Base-by-base conservation (phyloP, 2,113 vertebrate genomes). In the Pteruthius melanotis region DNA sequence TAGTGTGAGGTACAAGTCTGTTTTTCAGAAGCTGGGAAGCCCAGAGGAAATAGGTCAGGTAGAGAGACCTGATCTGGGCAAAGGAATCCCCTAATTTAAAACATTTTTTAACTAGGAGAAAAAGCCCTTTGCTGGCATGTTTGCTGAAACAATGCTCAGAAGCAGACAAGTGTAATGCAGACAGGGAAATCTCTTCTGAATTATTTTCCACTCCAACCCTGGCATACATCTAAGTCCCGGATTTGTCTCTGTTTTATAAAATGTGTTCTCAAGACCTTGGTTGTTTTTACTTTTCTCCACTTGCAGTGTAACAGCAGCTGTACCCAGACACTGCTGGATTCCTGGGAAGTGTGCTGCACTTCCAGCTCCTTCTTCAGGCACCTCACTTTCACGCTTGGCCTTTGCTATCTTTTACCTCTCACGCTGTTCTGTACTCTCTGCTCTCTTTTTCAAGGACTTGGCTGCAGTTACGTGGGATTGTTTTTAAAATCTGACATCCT, bases 151-250 rank as follows among this genome's bases (percentile, higher is more conserved):
- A 15, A 31, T 79, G 28, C 33, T 65, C 45, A 70, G 45, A 80
- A 65, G 9, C 6, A 93, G 59, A 63, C 40, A 75, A 90, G 27
- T 65, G 26, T 53, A 91, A 82, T 39, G 27, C 37, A 72, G 83
- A 72, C 54, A 40, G 27, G 47, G 81, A 91, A 85, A 90, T 90
- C 26, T 83, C 74, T 65, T 56, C 53, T 63, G 59, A 77, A 91
- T 65, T 80, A 40, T 65, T 93, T 93, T 87, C 39, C 0, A 0
- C 37, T 91, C 35, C 39, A 35, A 0, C 52, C 53, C 71, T 90
- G 63, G 54, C 30, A 19, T 42, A 54, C 10, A 39, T 63, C 15
- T 93, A 74, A 90, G 70, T 54, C 84, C 63, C n/a, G 50, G 75
- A 63, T 83, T 95, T 91, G 31, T 37, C 40, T 82, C 54, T 53